Evolutionary conservation across 1,140 invertebrate species (phyloP).

Genomic region (Ridgeia piscesae): DNA sequence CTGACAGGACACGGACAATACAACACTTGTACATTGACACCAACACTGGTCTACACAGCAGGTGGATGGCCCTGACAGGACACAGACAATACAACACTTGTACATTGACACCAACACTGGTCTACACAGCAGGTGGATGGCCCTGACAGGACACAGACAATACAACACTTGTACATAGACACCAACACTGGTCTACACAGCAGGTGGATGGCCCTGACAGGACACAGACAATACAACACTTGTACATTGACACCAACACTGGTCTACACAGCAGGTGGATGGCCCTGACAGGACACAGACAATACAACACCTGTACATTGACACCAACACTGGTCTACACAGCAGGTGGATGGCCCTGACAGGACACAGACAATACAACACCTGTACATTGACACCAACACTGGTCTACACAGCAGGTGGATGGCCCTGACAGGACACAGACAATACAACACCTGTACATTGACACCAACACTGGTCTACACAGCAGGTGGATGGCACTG

Average conservation of each 20-base stretch:
- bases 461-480: neutral
- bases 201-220: neutral
- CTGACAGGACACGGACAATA: neutral
- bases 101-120: neutral
- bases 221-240: neutral
- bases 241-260: neutral
- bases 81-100: neutral
- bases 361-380: neutral
- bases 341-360: constrained; percentile 1
- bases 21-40: no score
- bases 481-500: constrained; percentile 5
- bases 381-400: neutral
- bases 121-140: neutral
- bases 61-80: neutral
- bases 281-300: neutral
- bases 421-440: neutral
- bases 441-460: neutral
- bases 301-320: neutral
- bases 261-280: neutral
- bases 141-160: neutral
- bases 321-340: neutral
- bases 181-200: neutral
- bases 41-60: neutral
- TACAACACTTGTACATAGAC: no score
- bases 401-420: neutral